Evolutionary conservation across 2,888 invertebrate species (phyloP).

Genomic region (Dynastes hyllus): DNA sequence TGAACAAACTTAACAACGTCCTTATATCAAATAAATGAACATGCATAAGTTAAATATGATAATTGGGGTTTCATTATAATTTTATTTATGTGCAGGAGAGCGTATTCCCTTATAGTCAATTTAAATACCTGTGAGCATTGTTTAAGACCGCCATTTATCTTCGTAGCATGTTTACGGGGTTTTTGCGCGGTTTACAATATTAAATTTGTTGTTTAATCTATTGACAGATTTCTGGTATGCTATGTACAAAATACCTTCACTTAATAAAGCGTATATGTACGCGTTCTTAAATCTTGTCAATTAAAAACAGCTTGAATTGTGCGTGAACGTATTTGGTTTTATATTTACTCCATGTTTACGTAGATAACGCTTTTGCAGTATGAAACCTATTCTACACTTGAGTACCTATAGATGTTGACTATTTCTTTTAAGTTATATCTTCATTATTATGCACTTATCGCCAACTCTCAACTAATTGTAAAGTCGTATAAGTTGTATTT

Average conservation of each 20-base stretch:
- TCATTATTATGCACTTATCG: too few species aligned
- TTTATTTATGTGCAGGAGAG: constrained; percentile 43
- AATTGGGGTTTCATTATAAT: constrained; percentile 50
- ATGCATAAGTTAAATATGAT: constrained; percentile 48
- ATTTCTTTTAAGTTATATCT: too few species aligned
- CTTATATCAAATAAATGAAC: constrained; percentile 50
- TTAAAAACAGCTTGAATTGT: constrained; percentile 10
- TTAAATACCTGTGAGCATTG: constrained; percentile 47
- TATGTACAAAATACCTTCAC: constrained; percentile 21
- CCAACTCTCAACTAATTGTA: too few species aligned
- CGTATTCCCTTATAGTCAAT: constrained; percentile 43
- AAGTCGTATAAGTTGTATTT: too few species aligned
- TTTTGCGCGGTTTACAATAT: constrained; percentile 43
- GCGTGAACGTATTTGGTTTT: constrained; percentile 9
- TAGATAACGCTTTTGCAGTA: background rate
- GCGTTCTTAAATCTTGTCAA: constrained; percentile 35
- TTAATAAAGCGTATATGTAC: constrained; percentile 25
- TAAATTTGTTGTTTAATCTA: constrained; percentile 47
- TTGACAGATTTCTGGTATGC: constrained; percentile 44
- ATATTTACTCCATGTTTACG: background rate
- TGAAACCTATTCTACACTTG: background rate
- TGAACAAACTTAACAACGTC: constrained; percentile 58
- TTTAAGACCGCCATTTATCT: constrained; percentile 48
- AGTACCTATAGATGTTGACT: too few species aligned
- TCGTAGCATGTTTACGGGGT: constrained; percentile 44